Percentiles rank a stretch among this genome's conserved stretches.
These are phyloP conservation scores for Melanerpes aurifrons DNA, from an alignment of 2,113 vertebrate species.

Conservation along the genomic window DNA sequence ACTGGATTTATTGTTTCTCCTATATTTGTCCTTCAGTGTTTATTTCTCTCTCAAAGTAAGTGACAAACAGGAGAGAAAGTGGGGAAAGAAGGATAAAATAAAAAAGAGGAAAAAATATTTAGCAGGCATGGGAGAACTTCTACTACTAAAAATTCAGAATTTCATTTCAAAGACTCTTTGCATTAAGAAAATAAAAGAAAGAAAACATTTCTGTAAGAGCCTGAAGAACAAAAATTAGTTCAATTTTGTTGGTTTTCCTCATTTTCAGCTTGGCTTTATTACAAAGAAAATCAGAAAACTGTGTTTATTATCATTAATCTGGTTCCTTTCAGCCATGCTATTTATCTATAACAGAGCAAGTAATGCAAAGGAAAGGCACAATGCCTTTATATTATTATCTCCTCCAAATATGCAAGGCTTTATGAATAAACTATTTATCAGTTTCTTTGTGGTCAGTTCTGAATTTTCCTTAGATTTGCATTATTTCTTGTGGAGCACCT, in stretches of 20 bases:
- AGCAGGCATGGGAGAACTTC: background rate
- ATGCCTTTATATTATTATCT: constrained; percentile 36
- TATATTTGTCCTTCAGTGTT: background rate
- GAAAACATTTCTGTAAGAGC: background rate
- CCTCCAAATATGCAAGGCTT: constrained; percentile 52
- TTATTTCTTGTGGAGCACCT: constrained; percentile 5
- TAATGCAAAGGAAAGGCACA: constrained; percentile 50
- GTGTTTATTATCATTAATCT: constrained; percentile 64
- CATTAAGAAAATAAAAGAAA: constrained; percentile 29
- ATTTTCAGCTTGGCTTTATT: constrained; percentile 38
- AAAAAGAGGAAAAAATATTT: background rate
- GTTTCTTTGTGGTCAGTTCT: constrained; percentile 36
- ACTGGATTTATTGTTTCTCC: background rate
- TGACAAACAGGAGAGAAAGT: background rate
- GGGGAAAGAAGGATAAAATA: background rate
- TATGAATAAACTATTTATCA: constrained; percentile 56
- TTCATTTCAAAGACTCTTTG: background rate
- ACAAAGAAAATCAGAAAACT: constrained; percentile 56
- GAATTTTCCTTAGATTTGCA: constrained; percentile 59
- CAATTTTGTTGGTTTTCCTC: constrained; percentile 42
- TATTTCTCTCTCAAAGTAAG: background rate
- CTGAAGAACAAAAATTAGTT: constrained; percentile 46
- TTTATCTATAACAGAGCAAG: constrained; percentile 52
- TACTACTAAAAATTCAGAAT: background rate
- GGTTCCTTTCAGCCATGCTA: constrained; percentile 44